Conservation (phyloP, 64 coral and sea anemone species). For the Actinia equina region DNA sequence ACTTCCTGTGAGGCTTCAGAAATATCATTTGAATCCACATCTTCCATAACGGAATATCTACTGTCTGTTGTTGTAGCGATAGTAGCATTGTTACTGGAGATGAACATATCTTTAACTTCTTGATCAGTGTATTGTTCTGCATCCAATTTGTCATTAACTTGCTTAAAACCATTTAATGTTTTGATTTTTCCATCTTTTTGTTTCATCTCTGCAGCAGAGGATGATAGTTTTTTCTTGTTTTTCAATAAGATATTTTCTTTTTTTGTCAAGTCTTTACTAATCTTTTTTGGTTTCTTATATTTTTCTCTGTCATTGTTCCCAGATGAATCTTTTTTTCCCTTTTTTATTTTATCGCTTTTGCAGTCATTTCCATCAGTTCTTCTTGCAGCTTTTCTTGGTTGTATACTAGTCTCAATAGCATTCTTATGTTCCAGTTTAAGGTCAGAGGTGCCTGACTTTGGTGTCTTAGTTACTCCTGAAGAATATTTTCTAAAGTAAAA, state of each 20-base stretch:
- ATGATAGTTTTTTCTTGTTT: background rate
- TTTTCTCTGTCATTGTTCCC: background rate
- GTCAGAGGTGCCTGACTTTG: background rate
- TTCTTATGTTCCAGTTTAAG: background rate
- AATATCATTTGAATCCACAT: background rate
- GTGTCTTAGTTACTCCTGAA: background rate
- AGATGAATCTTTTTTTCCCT: background rate
- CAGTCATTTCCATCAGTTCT: background rate
- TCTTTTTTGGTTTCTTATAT: background rate
- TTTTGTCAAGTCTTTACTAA: background rate
- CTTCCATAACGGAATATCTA: background rate
- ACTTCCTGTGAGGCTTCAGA: background rate
- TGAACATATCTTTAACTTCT: background rate
- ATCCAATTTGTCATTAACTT: background rate
- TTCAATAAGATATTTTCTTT: background rate
- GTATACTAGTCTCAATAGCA: background rate
- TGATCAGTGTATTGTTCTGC: background rate
- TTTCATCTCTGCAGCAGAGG: background rate
- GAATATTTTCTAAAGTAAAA: background rate
- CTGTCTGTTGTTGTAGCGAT: background rate
- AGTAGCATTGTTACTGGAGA: background rate
- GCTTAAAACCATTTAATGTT: background rate
- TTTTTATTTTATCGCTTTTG: background rate
- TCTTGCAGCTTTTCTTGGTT: background rate
- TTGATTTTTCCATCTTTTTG: background rate